A percentile compares a stretch with the other conserved stretches of the same genome.
Conservation (phyloP, 2,797 vertebrate species). For the Gymnothorax javanicus region DNA sequence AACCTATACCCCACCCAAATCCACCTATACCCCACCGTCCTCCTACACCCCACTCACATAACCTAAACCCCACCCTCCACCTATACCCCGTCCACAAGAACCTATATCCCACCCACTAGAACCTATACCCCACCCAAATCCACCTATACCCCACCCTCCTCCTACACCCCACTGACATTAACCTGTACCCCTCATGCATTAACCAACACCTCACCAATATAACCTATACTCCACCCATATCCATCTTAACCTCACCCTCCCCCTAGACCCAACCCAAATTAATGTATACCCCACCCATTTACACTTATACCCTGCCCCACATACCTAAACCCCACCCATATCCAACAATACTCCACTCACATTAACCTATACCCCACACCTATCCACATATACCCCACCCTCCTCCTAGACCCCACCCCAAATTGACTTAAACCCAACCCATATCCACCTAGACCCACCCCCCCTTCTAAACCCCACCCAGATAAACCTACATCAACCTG, state of each 20-base stretch:
- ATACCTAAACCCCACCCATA: background rate
- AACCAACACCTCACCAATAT: too few species aligned
- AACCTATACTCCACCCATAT: too few species aligned
- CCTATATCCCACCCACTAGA: conserved; percentile 1
- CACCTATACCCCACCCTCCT: conserved; percentile 57
- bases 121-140: background rate
- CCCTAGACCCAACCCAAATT: background rate
- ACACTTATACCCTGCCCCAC: conserved; percentile 60
- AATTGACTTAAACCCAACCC: background rate
- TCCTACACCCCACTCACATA: background rate
- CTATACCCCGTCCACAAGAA: background rate
- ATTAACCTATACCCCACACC: too few species aligned
- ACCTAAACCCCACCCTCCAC: conserved; percentile 4
- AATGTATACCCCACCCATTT: too few species aligned
- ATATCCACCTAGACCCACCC: too few species aligned
- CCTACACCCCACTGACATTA: too few species aligned
- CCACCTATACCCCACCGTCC: conserved; percentile 58
- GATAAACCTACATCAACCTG: too few species aligned
- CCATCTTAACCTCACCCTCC: background rate
- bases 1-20: background rate
- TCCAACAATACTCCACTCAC: too few species aligned
- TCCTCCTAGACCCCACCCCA: background rate
- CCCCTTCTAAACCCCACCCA: background rate
- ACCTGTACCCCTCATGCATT: too few species aligned
- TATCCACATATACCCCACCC: background rate